These are phyloP conservation scores for Selene dorsalis DNA, from an alignment of 2,797 vertebrate genomes.

Conservation along the genomic window DNA sequence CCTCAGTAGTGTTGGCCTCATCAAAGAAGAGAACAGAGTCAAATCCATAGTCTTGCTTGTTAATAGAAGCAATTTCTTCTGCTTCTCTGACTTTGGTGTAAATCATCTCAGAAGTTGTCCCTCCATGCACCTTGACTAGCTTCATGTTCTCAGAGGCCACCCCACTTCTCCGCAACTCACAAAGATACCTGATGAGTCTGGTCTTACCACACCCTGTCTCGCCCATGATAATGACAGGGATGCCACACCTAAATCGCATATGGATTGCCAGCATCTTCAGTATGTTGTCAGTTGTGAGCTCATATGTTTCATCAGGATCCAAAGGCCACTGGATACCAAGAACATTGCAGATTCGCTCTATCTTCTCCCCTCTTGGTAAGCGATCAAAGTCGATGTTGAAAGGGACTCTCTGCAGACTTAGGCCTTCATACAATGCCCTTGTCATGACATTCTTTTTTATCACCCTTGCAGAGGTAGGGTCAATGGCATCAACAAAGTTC, in stretches of 20 bases:
- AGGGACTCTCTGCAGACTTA: conserved; percentile 89
- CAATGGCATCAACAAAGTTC: conserved; percentile 87
- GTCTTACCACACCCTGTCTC: conserved; percentile 98
- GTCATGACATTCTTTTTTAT: conserved; percentile 90
- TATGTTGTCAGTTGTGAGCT: conserved; percentile 95
- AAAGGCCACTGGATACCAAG: conserved; percentile 89
- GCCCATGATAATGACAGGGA: conserved; percentile 97
- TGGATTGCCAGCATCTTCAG: conserved; percentile 96
- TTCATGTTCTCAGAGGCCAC: conserved; percentile 89
- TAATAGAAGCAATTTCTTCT: conserved; percentile 82
- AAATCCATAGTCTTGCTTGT: conserved; percentile 83
- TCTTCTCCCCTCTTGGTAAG: conserved; percentile 89
- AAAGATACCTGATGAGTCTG: conserved; percentile 92
- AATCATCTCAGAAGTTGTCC: conserved; percentile 91
- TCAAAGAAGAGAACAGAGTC: conserved; percentile 96
- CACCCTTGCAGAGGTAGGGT: conserved; percentile 78
- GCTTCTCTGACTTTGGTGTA: conserved; percentile 88
- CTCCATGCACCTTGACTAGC: conserved; percentile 96
- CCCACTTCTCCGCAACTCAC: conserved; percentile 84
- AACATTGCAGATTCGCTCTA: conserved; percentile 88
- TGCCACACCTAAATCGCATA: conserved; percentile 96
- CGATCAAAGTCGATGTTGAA: conserved; percentile 91
- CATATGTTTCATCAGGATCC: conserved; percentile 95
- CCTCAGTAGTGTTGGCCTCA: conserved; percentile 96
- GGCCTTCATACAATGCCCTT: conserved; percentile 81